A percentile compares a stretch with the other conserved stretches of the same genome.
Conservation (phyloP, 2,797 vertebrate genomes). For the Chanos chanos region DNA sequence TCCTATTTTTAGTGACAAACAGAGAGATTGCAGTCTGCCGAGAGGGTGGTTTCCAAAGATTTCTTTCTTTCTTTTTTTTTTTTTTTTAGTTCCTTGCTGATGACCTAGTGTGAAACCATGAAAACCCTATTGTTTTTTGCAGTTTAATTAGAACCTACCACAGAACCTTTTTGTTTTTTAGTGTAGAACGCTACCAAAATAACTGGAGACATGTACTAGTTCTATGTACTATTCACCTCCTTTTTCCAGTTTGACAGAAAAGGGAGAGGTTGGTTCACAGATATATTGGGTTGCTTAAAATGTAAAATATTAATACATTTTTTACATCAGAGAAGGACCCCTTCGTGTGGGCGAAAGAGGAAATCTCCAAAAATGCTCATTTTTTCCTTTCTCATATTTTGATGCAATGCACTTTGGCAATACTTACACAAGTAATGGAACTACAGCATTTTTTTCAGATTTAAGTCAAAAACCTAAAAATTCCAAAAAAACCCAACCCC, state of each 20-base stretch:
- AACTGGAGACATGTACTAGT: slow-evolving; percentile 21
- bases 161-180: slow-evolving; percentile 27
- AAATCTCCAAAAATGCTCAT: too few relatives aligned
- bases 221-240: background rate
- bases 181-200: slow-evolving; percentile 28
- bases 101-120: slow-evolving; percentile 1
- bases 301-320: too few relatives aligned
- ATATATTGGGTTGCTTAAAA: too few relatives aligned
- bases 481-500: too few relatives aligned
- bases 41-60: slow-evolving; percentile 19
- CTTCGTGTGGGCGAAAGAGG: too few relatives aligned
- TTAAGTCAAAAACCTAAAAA: too few relatives aligned
- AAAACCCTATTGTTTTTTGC: slow-evolving; percentile 26
- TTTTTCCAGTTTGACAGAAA: background rate
- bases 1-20: slow-evolving; percentile 48
- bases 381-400: too few relatives aligned
- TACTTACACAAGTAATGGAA: too few relatives aligned
- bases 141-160: slow-evolving; percentile 26
- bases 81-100: background rate
- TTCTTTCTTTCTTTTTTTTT: background rate
- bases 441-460: too few relatives aligned
- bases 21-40: slow-evolving; percentile 39
- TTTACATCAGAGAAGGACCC: too few relatives aligned
- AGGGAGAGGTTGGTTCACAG: background rate
- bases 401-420: too few relatives aligned